Evolutionary conservation across 2,797 vertebrate genomes (phyloP).

Genomic region (Cyprinodon diabolis): DNA sequence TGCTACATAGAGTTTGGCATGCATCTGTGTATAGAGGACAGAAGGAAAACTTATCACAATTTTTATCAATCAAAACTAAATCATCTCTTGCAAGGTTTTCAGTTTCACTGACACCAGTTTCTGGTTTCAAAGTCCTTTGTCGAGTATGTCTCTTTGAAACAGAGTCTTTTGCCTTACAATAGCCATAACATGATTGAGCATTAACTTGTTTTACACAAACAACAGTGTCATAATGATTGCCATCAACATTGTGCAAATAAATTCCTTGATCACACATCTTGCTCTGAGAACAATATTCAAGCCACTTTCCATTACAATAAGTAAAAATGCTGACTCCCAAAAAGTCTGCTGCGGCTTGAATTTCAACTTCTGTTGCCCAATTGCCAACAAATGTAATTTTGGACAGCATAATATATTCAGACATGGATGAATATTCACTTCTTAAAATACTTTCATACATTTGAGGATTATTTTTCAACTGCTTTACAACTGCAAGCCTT

Average conservation of each 20-base stretch:
- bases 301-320: not conserved
- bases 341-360: accelerated
- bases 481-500: accelerated
- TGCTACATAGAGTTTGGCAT: not conserved
- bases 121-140: no score
- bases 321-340: conserved; percentile 1
- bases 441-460: not conserved
- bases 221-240: not conserved
- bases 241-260: accelerated
- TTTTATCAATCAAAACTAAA: no score
- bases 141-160: no score
- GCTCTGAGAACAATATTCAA: not conserved
- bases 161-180: not conserved
- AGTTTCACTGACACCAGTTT: no score
- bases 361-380: conserved; percentile 12
- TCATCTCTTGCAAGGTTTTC: no score
- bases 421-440: not conserved
- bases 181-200: not conserved
- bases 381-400: not conserved
- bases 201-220: not conserved
- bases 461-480: not conserved
- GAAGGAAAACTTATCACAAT: no score
- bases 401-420: not conserved
- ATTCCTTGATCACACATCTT: not conserved
- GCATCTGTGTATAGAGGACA: not conserved